phyloP scores from a whole-genome alignment of 2,113 vertebrate species.

The Egretta garzetta region DNA sequence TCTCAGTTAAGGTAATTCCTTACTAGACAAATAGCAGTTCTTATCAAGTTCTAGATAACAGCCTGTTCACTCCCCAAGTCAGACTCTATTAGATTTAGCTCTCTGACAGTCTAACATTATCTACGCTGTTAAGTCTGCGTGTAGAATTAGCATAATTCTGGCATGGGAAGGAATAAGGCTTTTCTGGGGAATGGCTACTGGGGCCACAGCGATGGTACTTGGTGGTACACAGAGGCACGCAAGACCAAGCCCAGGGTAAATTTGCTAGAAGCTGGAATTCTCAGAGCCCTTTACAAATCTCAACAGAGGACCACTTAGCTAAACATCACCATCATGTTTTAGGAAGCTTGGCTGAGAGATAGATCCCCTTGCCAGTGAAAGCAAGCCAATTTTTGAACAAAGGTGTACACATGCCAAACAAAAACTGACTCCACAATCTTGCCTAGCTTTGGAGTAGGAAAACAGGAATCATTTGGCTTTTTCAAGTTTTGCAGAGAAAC shows the following conservation, averaged over 20 bases:
- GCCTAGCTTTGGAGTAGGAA: neutral
- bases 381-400: slow-evolving; percentile 43
- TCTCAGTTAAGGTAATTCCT: neutral
- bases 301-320: slow-evolving; percentile 9
- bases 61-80: neutral
- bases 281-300: neutral
- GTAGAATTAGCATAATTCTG: neutral
- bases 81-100: neutral
- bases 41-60: neutral
- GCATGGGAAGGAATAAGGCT: neutral
- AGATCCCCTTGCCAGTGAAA: slow-evolving; percentile 14
- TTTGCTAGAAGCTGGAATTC: neutral
- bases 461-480: slow-evolving; percentile 2
- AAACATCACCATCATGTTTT: slow-evolving; percentile 23
- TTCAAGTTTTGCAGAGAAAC: neutral
- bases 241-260: neutral
- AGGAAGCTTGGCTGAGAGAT: slow-evolving; percentile 22
- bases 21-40: neutral
- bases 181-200: neutral
- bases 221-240: neutral
- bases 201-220: neutral
- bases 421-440: neutral
- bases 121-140: neutral
- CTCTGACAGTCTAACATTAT: neutral
- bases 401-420: slow-evolving; percentile 34